Evolutionary conservation across 2,113 vertebrate genomes (phyloP).

Genomic region (Prinia subflava): DNA sequence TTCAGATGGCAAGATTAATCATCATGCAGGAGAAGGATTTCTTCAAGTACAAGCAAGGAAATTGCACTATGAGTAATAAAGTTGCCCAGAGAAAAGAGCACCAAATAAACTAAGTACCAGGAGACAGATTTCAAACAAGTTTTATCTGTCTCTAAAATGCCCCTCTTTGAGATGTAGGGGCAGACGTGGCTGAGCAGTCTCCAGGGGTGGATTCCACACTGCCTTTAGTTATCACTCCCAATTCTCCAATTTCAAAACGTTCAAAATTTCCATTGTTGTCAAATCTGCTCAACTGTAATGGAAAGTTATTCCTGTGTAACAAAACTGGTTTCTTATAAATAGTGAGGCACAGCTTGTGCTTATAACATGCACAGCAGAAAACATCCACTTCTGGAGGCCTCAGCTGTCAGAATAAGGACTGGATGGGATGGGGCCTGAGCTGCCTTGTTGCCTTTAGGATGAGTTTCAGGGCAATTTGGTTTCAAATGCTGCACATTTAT

Average conservation of each 20-base stretch:
- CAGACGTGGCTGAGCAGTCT: neutral
- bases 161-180: neutral
- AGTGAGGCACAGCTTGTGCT: neutral
- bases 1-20: constrained; percentile 17
- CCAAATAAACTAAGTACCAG: neutral
- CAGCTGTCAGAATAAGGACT: neutral
- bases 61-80: neutral
- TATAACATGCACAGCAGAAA: neutral
- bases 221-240: neutral
- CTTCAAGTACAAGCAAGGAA: neutral
- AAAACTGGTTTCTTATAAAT: neutral
- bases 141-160: neutral
- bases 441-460: neutral
- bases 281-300: neutral
- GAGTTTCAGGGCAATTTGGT: neutral
- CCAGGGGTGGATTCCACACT: neutral
- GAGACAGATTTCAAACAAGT: neutral
- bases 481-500: neutral
- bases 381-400: neutral
- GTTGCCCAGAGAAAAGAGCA: neutral
- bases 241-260: neutral
- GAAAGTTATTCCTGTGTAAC: neutral
- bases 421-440: neutral
- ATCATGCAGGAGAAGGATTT: neutral
- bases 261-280: neutral